phyloP scores from a whole-genome alignment of 2,797 vertebrate genomes.

The Typhlichthys subterraneus region DNA sequence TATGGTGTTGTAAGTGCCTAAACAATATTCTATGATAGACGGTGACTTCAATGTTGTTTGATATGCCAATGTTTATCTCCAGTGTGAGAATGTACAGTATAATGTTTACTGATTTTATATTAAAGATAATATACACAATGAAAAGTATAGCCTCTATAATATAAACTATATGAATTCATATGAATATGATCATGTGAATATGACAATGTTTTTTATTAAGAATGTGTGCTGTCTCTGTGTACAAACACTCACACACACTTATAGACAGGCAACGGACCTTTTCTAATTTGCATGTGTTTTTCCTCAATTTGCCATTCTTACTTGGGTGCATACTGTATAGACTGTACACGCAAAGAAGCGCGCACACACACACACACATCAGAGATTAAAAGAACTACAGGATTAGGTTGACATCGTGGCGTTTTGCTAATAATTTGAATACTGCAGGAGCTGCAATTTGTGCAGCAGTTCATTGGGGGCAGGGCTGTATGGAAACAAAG shows the following conservation, averaged over 20 bases:
- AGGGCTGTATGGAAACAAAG: conserved; percentile 56
- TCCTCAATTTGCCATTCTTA: conserved; percentile 35
- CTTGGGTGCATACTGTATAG: conserved; percentile 26
- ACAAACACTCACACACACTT: conserved; percentile 3
- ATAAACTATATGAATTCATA: no score
- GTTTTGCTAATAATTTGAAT: conserved; percentile 67
- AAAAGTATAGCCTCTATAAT: no score
- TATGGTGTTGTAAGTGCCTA: no score
- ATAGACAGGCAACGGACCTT: conserved; percentile 43
- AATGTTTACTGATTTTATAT: no score
- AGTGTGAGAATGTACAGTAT: no score
- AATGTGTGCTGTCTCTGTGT: no score
- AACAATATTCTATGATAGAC: no score
- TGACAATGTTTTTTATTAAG: no score
- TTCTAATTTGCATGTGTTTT: conserved; percentile 41
- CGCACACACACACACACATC: conserved; percentile 20
- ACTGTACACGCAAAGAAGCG: conserved; percentile 6
- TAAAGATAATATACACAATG: no score
- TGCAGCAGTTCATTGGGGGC: conserved; percentile 57
- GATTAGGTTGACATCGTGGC: conserved; percentile 59
- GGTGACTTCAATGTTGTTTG: no score
- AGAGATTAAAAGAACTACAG: conserved; percentile 54
- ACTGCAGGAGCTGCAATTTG: conserved; percentile 56
- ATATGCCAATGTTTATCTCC: no score
- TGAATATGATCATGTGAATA: no score